Percentiles rank a stretch among this genome's conserved stretches.
Conservation (phyloP, 2,888 invertebrate genomes). For the Blomia tropicalis region DNA sequence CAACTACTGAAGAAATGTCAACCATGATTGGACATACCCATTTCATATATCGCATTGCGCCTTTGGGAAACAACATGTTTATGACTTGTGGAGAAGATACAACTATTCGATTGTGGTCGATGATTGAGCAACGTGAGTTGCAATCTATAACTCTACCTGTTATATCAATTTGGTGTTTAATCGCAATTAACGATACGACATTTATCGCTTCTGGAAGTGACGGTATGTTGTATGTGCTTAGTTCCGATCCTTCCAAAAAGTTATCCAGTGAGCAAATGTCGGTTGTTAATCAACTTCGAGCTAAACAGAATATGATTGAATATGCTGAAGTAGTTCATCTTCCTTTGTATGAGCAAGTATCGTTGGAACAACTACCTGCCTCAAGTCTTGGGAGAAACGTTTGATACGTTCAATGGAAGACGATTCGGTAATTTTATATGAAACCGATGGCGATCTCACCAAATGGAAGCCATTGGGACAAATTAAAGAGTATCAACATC, state of each 20-base stretch:
- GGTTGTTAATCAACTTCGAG: background rate
- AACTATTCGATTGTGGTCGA: background rate
- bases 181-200: background rate
- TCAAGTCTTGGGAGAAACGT: background rate
- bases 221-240: background rate
- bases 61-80: background rate
- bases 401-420: background rate
- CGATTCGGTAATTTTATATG: background rate
- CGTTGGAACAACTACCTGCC: background rate
- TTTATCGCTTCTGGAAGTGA: background rate
- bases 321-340: background rate
- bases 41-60: background rate
- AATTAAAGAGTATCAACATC: background rate
- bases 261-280: background rate
- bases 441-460: background rate
- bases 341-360: background rate
- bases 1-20: background rate
- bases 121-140: background rate
- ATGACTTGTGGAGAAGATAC: slow-evolving; percentile 5
- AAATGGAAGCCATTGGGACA: slow-evolving; percentile 1
- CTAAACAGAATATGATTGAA: background rate
- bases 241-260: background rate
- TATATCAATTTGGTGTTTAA: background rate
- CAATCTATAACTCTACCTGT: background rate
- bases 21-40: background rate